Conservation (phyloP, 1,140 invertebrate species). For the Trichogramma pretiosum region DNA sequence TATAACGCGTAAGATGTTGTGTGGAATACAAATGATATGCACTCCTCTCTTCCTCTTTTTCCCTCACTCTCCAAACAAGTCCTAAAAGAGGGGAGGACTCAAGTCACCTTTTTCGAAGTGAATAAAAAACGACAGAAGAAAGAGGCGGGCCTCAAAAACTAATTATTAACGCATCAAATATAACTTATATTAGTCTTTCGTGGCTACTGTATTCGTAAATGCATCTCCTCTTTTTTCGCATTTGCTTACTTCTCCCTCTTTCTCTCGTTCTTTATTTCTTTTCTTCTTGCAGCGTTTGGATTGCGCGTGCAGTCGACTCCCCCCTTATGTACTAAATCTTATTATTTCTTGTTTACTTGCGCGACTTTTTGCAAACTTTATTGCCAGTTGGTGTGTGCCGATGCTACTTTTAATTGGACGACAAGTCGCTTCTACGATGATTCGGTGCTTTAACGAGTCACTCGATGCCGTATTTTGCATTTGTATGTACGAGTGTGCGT, state of each 20-base stretch:
- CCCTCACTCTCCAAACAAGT: too few species aligned
- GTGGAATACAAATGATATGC: conserved; percentile 18
- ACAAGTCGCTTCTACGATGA: conserved; percentile 22
- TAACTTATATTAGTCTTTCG: conserved; percentile 42
- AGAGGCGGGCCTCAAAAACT: conserved; percentile 31
- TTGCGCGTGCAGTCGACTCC: too few species aligned
- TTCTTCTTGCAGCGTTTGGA: too few species aligned
- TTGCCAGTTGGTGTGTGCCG: conserved; percentile 28
- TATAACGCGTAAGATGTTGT: too few species aligned
- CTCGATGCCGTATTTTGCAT: too few species aligned
- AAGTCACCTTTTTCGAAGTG: too few species aligned
- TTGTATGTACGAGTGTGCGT: too few species aligned
- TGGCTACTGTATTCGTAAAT: conserved; percentile 41
- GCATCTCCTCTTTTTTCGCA: not conserved
- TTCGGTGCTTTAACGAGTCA: conserved; percentile 27
- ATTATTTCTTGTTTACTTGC: conserved; percentile 36
- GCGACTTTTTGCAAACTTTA: too few species aligned
- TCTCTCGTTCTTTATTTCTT: not conserved
- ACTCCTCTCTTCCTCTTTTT: not conserved
- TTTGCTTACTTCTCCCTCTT: not conserved
- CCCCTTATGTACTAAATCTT: conserved; percentile 18
- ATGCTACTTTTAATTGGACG: conserved; percentile 34
- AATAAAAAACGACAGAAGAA: conserved; percentile 4
- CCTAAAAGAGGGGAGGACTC: conserved; percentile 6
- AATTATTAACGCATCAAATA: conserved; percentile 47